Evolutionary conservation across 2,797 vertebrate species (phyloP).

Genomic region (Cirrhinus mrigala): DNA sequence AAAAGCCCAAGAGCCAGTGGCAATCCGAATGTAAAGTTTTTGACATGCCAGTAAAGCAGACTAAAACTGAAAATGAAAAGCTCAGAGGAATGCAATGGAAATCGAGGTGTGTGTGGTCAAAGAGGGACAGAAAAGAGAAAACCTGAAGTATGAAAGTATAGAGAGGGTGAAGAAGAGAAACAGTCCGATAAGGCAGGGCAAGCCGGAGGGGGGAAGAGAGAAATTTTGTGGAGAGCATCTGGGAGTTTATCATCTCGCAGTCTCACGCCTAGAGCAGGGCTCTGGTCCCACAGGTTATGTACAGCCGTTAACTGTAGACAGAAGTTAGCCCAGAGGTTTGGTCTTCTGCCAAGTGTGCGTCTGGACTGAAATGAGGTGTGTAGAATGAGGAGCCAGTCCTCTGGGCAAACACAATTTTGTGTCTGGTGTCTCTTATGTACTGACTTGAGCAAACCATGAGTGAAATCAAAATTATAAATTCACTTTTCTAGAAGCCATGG

Average conservation of each 20-base stretch:
- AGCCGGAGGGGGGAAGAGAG: constrained; percentile 6
- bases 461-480: constrained; percentile 40
- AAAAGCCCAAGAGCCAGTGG: constrained; percentile 12
- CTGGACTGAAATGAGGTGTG: constrained; percentile 37
- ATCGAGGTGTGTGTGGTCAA: constrained; percentile 10
- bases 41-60: background rate
- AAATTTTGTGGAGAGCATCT: constrained; percentile 29
- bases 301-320: constrained; percentile 40
- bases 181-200: constrained; percentile 11
- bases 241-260: constrained; percentile 27
- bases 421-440: constrained; percentile 21
- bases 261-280: background rate
- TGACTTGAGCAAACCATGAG: constrained; percentile 28
- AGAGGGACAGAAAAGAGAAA: background rate
- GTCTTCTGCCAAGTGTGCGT: constrained; percentile 36
- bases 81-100: background rate
- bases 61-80: background rate
- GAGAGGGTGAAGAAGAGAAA: constrained; percentile 3
- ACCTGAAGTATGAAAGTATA: background rate
- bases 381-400: constrained; percentile 34
- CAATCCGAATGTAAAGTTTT: background rate
- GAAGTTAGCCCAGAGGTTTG: constrained; percentile 37
- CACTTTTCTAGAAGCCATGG: background rate
- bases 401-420: constrained; percentile 25
- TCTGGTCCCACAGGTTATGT: constrained; percentile 35